A percentile compares a stretch with the other conserved stretches of the same genome.
Conservation (phyloP, 2,113 vertebrate genomes). For the Elachura formosa region DNA sequence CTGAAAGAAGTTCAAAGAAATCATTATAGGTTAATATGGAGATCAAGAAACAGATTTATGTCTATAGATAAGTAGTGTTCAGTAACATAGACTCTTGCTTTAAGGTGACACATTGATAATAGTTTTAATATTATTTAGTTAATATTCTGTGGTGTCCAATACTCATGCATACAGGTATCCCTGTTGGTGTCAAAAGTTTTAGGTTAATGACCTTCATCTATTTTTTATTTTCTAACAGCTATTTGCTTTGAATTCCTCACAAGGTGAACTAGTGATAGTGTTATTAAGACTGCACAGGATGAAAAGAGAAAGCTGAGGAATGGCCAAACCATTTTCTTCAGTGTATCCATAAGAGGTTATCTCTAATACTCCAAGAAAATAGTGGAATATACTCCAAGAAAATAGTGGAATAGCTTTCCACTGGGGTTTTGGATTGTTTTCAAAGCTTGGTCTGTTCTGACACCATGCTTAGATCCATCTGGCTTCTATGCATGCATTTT, state of each 20-base stretch:
- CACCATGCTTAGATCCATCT: neutral
- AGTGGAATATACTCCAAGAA: neutral
- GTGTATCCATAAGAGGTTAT: neutral
- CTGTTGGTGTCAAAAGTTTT: neutral
- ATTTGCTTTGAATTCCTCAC: neutral
- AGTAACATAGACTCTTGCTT: neutral
- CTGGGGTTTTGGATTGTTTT: neutral
- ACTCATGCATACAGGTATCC: neutral
- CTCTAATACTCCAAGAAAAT: neutral
- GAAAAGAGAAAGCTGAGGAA: neutral
- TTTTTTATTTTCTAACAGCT: neutral
- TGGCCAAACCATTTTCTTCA: neutral
- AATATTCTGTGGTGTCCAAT: neutral
- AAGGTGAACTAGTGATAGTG: neutral
- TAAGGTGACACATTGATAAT: neutral
- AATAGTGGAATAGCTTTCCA: neutral
- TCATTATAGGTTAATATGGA: constrained; percentile 14
- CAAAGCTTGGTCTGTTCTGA: neutral
- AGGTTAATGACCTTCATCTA: neutral
- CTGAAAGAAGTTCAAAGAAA: constrained; percentile 44
- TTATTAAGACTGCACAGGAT: neutral
- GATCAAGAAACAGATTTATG: constrained; percentile 26
- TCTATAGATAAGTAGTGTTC: neutral
- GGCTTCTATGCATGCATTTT: neutral
- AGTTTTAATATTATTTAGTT: neutral